Evolutionary conservation across 2,888 invertebrate genomes (phyloP), one percentile per base, ranked within the genome.

Genomic region (Rhagium mordax): DNA sequence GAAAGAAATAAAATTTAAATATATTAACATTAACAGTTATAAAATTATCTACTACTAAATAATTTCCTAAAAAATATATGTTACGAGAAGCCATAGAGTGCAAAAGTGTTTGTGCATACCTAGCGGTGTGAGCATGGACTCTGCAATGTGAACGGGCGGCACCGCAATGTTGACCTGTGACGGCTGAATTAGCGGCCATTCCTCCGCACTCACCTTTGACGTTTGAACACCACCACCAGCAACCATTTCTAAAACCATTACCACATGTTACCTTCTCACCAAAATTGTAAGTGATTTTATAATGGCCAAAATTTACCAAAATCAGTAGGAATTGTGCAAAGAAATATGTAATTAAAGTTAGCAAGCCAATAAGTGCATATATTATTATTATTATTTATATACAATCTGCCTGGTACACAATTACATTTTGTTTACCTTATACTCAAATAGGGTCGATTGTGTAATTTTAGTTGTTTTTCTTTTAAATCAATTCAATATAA

Each of bases 41-140:
- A 41, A n/a, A 33, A 24, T 13, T 33, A 41, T 13, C 41, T n/a
- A n/a, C n/a, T 41, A 41, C n/a, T n/a, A 41, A n/a, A 41, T 6
- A 24, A 24, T n/a, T 41, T n/a, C 41, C 13, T 41, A 13, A 18
- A 51, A 51, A 6, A 41, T 47, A 47, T 61, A 51, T 16, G 51
- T 18, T 27, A 33, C 7, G 10, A 67, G 27, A 67, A 67, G 67
- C 67, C 33, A 55, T 8, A 21, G 48, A 49, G 71, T 67, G 71
- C 66, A 51, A 41, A n/a, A 47, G 60, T 47, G 33, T 55, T 33
- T 67, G 76, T 79, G 77, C 86, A 85, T 90, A 94, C 93, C 93
- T 87, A 94, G 90, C 79, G 94, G 94, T 75, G 95, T 94, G 82
- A 94, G 89, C 84, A 94, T 93, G 77, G 94, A 93, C 86, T 95